Conservation (phyloP, 2,113 vertebrate genomes). For the Ciconia stormi region DNA sequence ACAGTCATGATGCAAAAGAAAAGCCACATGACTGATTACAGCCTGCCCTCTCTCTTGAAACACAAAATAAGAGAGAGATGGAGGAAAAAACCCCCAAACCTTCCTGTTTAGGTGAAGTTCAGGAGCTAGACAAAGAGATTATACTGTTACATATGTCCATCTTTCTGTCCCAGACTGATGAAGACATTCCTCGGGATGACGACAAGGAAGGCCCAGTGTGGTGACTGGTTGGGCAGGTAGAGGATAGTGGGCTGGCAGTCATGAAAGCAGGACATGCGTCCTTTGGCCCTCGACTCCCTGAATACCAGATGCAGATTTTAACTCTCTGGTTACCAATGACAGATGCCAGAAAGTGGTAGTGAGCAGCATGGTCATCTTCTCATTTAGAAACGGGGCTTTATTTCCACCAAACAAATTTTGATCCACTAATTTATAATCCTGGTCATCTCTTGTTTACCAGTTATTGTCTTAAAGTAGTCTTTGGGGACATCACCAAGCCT, state of each 20-base stretch:
- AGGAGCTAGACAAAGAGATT: not conserved
- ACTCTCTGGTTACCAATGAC: not conserved
- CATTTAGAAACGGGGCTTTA: not conserved
- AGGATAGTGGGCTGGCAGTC: not conserved
- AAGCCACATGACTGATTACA: not conserved
- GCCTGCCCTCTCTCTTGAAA: not conserved
- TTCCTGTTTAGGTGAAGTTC: not conserved
- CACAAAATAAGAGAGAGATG: not conserved
- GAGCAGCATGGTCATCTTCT: not conserved
- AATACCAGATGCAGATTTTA: not conserved
- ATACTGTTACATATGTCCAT: too few species aligned
- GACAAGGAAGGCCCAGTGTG: not conserved
- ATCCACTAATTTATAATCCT: not conserved
- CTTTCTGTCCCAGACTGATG: not conserved
- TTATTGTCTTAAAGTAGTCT: not conserved
- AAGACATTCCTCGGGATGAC: not conserved
- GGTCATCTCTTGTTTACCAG: not conserved
- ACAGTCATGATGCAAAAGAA: not conserved
- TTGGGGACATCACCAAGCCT: not conserved
- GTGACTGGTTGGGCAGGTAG: not conserved
- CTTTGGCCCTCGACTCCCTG: not conserved
- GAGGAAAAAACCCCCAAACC: rapidly evolving
- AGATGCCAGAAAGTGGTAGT: not conserved
- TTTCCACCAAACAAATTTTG: not conserved
- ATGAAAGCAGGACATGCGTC: not conserved